Percentiles rank a stretch among this genome's conserved stretches.
phyloP scores from a whole-genome alignment of 2,888 invertebrate genomes.

The Drosophila bunnanda region DNA sequence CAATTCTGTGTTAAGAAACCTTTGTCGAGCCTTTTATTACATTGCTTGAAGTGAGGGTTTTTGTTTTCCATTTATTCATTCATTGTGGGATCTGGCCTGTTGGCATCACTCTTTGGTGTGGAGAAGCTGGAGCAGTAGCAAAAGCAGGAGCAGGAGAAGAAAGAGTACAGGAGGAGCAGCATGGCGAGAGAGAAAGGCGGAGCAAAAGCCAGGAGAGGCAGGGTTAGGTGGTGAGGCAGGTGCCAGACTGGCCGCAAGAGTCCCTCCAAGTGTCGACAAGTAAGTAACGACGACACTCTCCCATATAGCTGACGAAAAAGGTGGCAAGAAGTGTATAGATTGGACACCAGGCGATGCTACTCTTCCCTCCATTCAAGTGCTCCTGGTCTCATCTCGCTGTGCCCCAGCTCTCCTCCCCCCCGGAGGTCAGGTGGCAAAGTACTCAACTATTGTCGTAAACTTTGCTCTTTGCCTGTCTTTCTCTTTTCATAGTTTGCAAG shows the following conservation, averaged over 20 bases:
- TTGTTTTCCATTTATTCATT: neutral
- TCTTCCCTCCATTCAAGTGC: neutral
- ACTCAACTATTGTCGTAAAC: constrained; percentile 41
- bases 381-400: neutral
- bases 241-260: constrained; percentile 2
- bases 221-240: neutral
- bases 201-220: too few species aligned
- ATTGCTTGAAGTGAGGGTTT: neutral
- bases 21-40: neutral
- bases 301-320: neutral
- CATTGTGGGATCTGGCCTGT: neutral
- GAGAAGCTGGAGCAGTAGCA: neutral
- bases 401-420: neutral
- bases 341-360: constrained; percentile 4
- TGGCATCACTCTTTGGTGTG: neutral
- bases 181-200: too few species aligned
- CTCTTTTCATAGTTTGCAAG: neutral
- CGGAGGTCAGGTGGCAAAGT: neutral
- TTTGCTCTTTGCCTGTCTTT: constrained; percentile 36
- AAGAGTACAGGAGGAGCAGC: neutral
- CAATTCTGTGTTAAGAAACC: neutral
- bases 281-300: constrained; percentile 16
- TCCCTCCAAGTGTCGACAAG: constrained; percentile 46
- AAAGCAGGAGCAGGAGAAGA: neutral
- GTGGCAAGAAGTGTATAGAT: neutral